Evolutionary conservation across 2,888 invertebrate species (phyloP).

Genomic region (Stictocephala bisonia): DNA sequence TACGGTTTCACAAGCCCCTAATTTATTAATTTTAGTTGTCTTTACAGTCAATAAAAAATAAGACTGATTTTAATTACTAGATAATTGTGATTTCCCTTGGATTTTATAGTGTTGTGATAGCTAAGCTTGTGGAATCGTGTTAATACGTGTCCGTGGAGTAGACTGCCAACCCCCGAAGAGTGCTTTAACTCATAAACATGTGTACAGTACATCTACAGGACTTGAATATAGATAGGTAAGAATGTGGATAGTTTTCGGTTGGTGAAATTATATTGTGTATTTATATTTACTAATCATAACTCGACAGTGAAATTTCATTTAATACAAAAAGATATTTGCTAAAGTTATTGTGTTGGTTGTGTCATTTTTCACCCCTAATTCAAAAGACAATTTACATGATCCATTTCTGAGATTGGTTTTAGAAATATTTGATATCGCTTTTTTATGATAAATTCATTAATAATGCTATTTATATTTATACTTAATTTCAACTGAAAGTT

Average conservation of each 20-base stretch:
- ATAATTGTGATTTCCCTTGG: constrained; percentile 35
- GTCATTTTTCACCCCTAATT: constrained; percentile 5
- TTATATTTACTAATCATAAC: constrained; percentile 48
- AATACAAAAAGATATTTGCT: constrained; percentile 49
- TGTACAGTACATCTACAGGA: constrained; percentile 19
- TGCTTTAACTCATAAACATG: constrained; percentile 39
- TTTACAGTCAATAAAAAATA: constrained; percentile 47
- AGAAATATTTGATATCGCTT: neutral
- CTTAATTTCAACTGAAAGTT: neutral
- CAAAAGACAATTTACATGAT: neutral
- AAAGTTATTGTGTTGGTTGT: constrained; percentile 35
- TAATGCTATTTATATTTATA: no score
- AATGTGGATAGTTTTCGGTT: constrained; percentile 40
- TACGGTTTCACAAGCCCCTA: constrained; percentile 37
- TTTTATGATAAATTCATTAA: no score
- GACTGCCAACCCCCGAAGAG: constrained; percentile 42
- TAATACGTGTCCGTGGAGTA: constrained; percentile 23
- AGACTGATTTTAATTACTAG: constrained; percentile 50
- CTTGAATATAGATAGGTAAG: constrained; percentile 42
- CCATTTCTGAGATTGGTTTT: neutral
- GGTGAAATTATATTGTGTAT: constrained; percentile 47
- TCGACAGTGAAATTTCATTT: constrained; percentile 47
- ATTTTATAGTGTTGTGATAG: constrained; percentile 38
- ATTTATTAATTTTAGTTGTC: constrained; percentile 42
- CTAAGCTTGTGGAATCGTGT: constrained; percentile 42